Percentiles rank a stretch among this genome's conserved stretches.
phyloP scores from a whole-genome alignment of 2,797 vertebrate genomes.

The Falco cherrug region DNA sequence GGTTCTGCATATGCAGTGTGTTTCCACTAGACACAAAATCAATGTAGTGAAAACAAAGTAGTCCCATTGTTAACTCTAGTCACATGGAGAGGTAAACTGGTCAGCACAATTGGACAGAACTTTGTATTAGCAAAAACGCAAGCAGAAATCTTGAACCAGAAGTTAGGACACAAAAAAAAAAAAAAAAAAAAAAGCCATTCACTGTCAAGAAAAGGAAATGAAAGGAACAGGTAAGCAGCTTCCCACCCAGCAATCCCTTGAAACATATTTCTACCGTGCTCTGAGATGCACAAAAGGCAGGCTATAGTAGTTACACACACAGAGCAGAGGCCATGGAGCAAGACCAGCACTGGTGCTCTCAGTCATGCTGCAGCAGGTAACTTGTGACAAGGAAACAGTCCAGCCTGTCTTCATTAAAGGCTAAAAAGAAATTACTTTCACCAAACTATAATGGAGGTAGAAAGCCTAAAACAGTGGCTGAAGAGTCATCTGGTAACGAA shows the following conservation, averaged over 20 bases:
- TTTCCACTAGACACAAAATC: slow-evolving; percentile 26
- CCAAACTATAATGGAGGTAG: background rate
- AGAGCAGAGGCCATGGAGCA: background rate
- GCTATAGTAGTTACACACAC: background rate
- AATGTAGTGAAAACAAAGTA: slow-evolving; percentile 5
- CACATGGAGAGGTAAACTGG: background rate
- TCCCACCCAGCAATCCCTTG: background rate
- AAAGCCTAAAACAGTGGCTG: background rate
- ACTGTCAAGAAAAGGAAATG: background rate
- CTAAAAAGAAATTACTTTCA: background rate
- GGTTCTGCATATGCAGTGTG: background rate
- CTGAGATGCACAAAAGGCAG: background rate
- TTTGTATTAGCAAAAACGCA: background rate
- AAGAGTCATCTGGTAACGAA: background rate
- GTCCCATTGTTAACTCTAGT: background rate
- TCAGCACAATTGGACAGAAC: background rate
- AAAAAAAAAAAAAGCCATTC: too few relatives aligned
- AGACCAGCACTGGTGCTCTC: background rate
- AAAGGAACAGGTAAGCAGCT: background rate
- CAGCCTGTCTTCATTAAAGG: background rate
- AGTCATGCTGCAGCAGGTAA: background rate
- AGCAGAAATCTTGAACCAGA: background rate
- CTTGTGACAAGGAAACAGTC: background rate
- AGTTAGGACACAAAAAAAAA: background rate
- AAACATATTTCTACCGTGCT: background rate